Base-by-base conservation (phyloP, 2,113 vertebrate genomes). In the Marmota monax region DNA sequence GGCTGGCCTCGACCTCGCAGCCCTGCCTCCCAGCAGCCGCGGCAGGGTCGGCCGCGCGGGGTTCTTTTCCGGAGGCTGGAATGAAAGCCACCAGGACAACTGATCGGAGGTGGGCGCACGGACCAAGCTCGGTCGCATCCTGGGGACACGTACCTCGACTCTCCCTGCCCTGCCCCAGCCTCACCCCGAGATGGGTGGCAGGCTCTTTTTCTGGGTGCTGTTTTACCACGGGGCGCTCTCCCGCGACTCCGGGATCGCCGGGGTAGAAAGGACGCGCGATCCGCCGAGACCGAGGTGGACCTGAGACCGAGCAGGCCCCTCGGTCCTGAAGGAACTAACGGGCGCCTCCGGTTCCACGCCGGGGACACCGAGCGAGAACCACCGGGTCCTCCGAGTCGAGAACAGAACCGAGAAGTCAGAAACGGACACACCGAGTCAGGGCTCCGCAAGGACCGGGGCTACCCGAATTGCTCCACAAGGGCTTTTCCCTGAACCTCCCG, bases 361-460 rank as follows among this genome's bases (percentile, higher is more conserved):
- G 45, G 45, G 45, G 45, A 45, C 45, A 45, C 45, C 45, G 45
- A 45, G 45, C 45, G 45, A 45, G 45, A 45, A 45, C 45, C 45
- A 45, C 45, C 7, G 45, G 45, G 45, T 45, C 45, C 45, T 45
- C 7, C 45, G 45, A 7, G 45, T 45, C 45, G 6, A 7, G 45
- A 7, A 1, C 5, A 0, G 29, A 53, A 9, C 9, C 6, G 18
- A 67, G 23, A 63, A 7, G 18, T 7, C n/a, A 61, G n/a, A 2
- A n/a, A 17, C 11, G 4, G 12, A 58, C 39, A 48, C 61, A 69
- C 3, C 4, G 39, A 11, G n/a, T 18, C 27, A n/a, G 17, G 1
- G 6, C 17, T 1, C 23, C 0, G 1, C n/a, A 6, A 27, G 4
- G 32, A 39, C 29, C 5, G 0, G 53, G 8, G 69, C 0, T 34